phyloP scores from a whole-genome alignment of 2,888 invertebrate species.

The Mythimna lalbum region DNA sequence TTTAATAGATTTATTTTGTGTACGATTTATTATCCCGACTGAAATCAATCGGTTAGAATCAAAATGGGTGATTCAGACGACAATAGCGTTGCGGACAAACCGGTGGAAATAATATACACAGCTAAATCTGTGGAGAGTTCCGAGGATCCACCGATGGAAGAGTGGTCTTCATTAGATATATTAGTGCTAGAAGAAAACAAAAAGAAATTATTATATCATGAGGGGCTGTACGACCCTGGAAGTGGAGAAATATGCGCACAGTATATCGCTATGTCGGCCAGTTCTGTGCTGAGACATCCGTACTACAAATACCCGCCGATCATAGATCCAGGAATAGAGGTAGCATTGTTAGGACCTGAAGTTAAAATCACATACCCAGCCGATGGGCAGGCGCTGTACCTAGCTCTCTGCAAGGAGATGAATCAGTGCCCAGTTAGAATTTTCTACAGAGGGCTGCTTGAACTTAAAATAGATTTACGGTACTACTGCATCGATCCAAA shows the following conservation, averaged over 20 bases:
- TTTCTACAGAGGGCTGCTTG: slow-evolving; percentile 74
- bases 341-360: slow-evolving; percentile 74
- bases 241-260: slow-evolving; percentile 80
- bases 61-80: slow-evolving; percentile 58
- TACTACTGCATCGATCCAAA: slow-evolving; percentile 80
- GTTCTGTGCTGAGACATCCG: slow-evolving; percentile 76
- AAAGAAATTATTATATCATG: slow-evolving; percentile 67
- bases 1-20: slow-evolving; percentile 28
- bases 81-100: slow-evolving; percentile 11
- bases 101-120: slow-evolving; percentile 49
- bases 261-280: slow-evolving; percentile 77
- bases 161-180: slow-evolving; percentile 80
- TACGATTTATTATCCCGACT: slow-evolving; percentile 10
- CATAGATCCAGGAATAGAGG: slow-evolving; percentile 79
- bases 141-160: slow-evolving; percentile 77
- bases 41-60: neutral
- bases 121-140: slow-evolving; percentile 70
- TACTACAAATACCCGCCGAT: slow-evolving; percentile 82
- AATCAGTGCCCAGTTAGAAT: slow-evolving; percentile 72
- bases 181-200: slow-evolving; percentile 65
- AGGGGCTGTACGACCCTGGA: slow-evolving; percentile 76
- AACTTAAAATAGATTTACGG: slow-evolving; percentile 74
- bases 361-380: slow-evolving; percentile 69
- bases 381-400: slow-evolving; percentile 81
- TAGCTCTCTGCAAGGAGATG: slow-evolving; percentile 79